phyloP scores from a whole-genome alignment of 2,113 vertebrate genomes.

The Microtus montanus region DNA sequence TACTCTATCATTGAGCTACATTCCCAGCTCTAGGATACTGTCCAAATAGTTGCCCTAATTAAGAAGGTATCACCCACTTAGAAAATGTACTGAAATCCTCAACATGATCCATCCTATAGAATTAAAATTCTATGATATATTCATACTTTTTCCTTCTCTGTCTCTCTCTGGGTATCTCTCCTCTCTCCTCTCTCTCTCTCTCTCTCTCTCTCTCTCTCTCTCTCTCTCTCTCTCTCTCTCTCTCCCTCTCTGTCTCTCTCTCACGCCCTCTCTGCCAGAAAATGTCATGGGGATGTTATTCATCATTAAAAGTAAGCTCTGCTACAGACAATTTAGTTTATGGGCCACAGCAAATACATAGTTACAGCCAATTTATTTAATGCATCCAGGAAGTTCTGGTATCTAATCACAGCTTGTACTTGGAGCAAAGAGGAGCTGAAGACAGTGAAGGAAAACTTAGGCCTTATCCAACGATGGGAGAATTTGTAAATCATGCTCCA shows the following conservation, averaged over 20 bases:
- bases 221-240: neutral
- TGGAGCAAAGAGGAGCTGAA: slow-evolving; percentile 12
- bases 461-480: neutral
- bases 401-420: slow-evolving; percentile 18
- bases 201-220: neutral
- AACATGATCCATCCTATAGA: neutral
- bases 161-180: no score
- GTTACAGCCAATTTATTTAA: slow-evolving; percentile 78
- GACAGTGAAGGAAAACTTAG: slow-evolving; percentile 22
- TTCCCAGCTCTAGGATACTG: neutral
- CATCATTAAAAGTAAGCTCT: slow-evolving; percentile 62
- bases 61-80: neutral
- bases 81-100: slow-evolving; percentile 9
- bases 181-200: neutral
- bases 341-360: slow-evolving; percentile 60
- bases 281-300: slow-evolving; percentile 7
- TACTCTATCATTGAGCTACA: no score
- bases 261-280: slow-evolving; percentile 22
- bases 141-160: slow-evolving; percentile 9
- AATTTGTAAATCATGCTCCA: neutral
- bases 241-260: neutral
- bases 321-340: slow-evolving; percentile 71
- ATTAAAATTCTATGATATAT: neutral
- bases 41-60: neutral
- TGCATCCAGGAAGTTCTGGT: slow-evolving; percentile 56